Percentiles rank a stretch among this genome's conserved stretches.
phyloP scores from a whole-genome alignment of 2,888 invertebrate species.

The Belgica antarctica region DNA sequence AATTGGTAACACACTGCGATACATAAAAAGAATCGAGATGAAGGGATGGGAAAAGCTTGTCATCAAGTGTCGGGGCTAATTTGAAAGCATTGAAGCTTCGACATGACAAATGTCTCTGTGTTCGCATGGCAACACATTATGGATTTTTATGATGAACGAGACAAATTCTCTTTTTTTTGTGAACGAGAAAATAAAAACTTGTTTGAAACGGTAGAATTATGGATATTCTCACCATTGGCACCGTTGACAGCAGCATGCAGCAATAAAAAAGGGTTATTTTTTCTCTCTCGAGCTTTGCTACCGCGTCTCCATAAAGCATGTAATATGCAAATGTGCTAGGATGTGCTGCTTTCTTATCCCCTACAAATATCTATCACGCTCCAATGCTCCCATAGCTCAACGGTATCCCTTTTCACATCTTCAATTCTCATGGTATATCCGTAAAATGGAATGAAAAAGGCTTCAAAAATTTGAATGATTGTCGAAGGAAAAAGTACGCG shows the following conservation, averaged over 20 bases:
- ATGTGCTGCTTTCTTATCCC: not conserved
- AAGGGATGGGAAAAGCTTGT: not conserved
- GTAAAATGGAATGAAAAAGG: not conserved
- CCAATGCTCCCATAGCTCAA: not conserved
- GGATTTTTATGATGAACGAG: conserved; percentile 19
- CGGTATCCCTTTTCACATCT: not conserved
- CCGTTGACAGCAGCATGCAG: conserved; percentile 20
- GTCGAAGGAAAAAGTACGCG: not conserved
- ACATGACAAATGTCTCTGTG: conserved; percentile 13
- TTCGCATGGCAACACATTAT: conserved; percentile 3
- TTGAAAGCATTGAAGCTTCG: not conserved
- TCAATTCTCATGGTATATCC: no score
- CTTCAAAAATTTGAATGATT: not conserved
- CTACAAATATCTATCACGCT: not conserved
- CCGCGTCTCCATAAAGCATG: not conserved
- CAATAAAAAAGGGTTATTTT: conserved; percentile 31
- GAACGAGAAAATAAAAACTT: conserved; percentile 13
- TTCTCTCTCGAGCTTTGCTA: not conserved
- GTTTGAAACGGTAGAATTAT: not conserved
- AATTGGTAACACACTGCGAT: conserved; percentile 8
- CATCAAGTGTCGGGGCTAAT: conserved; percentile 12
- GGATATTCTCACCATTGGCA: conserved; percentile 8
- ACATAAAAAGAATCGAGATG: not conserved
- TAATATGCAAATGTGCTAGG: conserved; percentile 16
- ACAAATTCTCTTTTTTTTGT: not conserved